Evolutionary conservation across 2,113 vertebrate genomes (phyloP).

Genomic region (Azemiops feae): DNA sequence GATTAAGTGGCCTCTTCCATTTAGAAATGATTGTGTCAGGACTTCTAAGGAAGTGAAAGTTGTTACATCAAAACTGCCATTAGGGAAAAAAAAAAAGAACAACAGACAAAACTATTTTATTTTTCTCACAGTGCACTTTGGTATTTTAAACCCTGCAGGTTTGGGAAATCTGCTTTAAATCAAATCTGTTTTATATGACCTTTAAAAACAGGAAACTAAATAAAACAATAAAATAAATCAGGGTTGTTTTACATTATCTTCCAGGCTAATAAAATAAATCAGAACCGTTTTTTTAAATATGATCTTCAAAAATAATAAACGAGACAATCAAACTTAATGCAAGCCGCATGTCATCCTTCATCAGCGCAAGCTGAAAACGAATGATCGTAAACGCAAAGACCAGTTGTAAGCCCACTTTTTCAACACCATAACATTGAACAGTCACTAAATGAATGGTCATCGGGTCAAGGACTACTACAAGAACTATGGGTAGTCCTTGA

Average conservation of each 20-base stretch:
- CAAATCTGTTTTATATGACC: neutral
- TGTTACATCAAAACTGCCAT: no score
- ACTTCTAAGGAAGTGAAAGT: neutral
- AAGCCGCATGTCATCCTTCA: neutral
- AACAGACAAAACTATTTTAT: neutral
- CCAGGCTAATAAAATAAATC: neutral
- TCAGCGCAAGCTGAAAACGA: no score
- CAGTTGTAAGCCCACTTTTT: neutral
- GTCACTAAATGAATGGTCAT: neutral
- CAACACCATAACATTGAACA: neutral
- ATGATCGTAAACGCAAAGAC: neutral
- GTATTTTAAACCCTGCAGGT: neutral
- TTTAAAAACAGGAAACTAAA: neutral
- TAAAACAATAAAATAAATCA: neutral
- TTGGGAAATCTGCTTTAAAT: neutral
- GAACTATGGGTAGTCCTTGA: no score
- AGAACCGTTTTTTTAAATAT: neutral
- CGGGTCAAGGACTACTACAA: neutral
- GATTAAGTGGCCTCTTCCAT: neutral
- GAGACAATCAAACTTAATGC: neutral
- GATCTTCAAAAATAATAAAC: neutral
- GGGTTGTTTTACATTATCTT: neutral
- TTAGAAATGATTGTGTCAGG: neutral
- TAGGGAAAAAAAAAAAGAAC: accelerated
- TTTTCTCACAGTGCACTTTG: neutral